A percentile compares a stretch with the other conserved stretches of the same genome.
Conservation (phyloP, 2,888 invertebrate species). For the Drosophila diplacantha region DNA sequence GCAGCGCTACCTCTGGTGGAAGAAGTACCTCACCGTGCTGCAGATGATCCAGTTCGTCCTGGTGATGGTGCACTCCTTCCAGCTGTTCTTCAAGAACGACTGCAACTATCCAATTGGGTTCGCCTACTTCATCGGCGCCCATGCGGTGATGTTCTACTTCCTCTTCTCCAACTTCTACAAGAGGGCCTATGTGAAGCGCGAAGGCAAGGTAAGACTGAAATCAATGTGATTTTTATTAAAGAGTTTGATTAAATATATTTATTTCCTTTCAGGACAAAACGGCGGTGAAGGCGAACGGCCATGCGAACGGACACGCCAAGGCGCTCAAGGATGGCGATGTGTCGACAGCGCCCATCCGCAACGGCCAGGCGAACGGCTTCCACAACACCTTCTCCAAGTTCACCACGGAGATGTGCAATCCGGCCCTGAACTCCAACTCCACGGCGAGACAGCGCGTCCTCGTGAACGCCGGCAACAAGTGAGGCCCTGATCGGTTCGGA, state of each 20-base stretch:
- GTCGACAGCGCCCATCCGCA: constrained; percentile 34
- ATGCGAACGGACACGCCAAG: constrained; percentile 70
- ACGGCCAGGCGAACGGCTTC: constrained; percentile 65
- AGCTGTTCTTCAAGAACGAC: constrained; percentile 87
- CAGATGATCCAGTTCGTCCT: constrained; percentile 96
- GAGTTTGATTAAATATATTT: not conserved
- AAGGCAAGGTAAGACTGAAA: constrained; percentile 67
- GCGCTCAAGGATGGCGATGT: constrained; percentile 54
- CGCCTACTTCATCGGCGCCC: constrained; percentile 94
- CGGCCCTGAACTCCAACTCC: constrained; percentile 51
- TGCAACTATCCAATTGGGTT: constrained; percentile 94
- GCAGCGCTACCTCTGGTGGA: constrained; percentile 96
- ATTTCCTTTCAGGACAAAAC: constrained; percentile 57
- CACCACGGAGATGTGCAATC: constrained; percentile 66
- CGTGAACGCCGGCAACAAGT: constrained; percentile 72
- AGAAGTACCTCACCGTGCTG: constrained; percentile 92
- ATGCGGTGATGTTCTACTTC: constrained; percentile 94
- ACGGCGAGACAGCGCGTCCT: constrained; percentile 76
- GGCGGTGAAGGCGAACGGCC: constrained; percentile 69
- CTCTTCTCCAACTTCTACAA: constrained; percentile 95
- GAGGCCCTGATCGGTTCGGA: constrained; percentile 17
- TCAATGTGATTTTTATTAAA: not conserved
- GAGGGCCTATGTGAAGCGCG: constrained; percentile 81
- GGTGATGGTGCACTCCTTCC: constrained; percentile 93
- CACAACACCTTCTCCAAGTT: constrained; percentile 69